Base-by-base conservation (phyloP, 2,888 invertebrate species). In the Tetrapedia diversipes region DNA sequence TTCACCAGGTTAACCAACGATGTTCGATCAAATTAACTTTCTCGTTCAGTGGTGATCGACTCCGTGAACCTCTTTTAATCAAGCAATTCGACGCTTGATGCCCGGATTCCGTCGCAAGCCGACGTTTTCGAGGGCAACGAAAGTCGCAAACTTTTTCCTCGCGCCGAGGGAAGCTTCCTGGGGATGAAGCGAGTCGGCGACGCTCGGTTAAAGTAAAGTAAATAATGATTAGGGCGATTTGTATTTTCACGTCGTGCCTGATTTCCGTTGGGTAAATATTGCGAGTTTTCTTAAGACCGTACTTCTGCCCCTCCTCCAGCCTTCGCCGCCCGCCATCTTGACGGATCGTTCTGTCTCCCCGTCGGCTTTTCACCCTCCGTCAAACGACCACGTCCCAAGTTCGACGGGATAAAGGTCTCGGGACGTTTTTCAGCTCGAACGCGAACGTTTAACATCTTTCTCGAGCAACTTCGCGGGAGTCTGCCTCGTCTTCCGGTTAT, bases 161-260 rank as follows among this genome's bases (percentile, higher is more conserved):
- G 56, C 79, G 68, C 74, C 68, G 54, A n/a, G 73, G 82, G 77
- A 57, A 70, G 60, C 74, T 61, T 45, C 60, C 61, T 37, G 29
- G 67, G 51, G 79, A 63, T 65, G 67, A 70, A 64, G 29, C 51
- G 77, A 63, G 32, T 54, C n/a, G n/a, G 79, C 82, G 70, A 78
- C 79, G 79, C 79, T 81, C 74, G 76, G 75, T 75, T n/a, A 88
- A 85, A 87, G 87, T 86, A 87, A 88, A 89, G 89, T 88, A 90
- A 90, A 90, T 90, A 90, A 89, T 90, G 90, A 90, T 90, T 90
- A 90, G 89, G 87, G 82, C 86, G 89, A 90, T 90, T 89, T 88
- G 90, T 90, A 90, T 90, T 90, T 90, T 89, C 88, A 89, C 89
- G 86, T 87, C 86, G 88, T 86, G 89, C 88, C 88, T 89, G 90